Evolutionary conservation across 2,113 vertebrate species (phyloP), one percentile per base, ranked within the genome.

Genomic region (Alligator sinensis): DNA sequence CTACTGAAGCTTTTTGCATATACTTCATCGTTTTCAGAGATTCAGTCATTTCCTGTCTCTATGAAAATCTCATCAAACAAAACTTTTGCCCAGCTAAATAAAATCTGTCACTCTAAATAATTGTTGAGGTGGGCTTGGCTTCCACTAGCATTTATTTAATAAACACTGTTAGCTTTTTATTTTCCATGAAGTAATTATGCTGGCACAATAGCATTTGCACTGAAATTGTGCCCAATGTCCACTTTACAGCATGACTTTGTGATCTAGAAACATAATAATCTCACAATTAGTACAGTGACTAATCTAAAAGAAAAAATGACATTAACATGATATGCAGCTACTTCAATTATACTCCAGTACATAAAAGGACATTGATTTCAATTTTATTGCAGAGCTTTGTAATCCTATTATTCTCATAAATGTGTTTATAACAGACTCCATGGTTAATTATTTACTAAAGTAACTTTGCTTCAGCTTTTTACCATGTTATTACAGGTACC

Each of bases 201-300:
- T 84, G 75, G 75, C 55, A 7, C 21, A 80, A 80, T 64, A 70
- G 75, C 2, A 2, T 87, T 94, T 90, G 80, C 90, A 87, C 79
- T 96, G 93, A 95, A 76, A 25, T 92, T 86, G 64, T 92, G 80
- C 75, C 64, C 85, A 55, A 93, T 89, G 88, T 84, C 77, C 82
- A 70, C 87, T 96, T 90, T 25, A 59, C 24, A 80, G 58, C 59
- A 25, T 18, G 14, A 58, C 59, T 80, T 91, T 47, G 66, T 1
- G 1, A 86, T 88, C 59, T 14, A 87, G 80, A 64, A 94, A 64
- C 55, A 60, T 61, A 87, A 70, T 70, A 86, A 64, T 22, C 10
- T 47, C 83, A 77, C 64, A 70, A 55, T 78, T 61, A 91, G 34
- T 9, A 80, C 75, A 90, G 94, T 89, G 55, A 57, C 77, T 90